A percentile compares a stretch with the other conserved stretches of the same genome.
Conservation (phyloP, 2,113 vertebrate species). For the Ammospiza nelsoni region DNA sequence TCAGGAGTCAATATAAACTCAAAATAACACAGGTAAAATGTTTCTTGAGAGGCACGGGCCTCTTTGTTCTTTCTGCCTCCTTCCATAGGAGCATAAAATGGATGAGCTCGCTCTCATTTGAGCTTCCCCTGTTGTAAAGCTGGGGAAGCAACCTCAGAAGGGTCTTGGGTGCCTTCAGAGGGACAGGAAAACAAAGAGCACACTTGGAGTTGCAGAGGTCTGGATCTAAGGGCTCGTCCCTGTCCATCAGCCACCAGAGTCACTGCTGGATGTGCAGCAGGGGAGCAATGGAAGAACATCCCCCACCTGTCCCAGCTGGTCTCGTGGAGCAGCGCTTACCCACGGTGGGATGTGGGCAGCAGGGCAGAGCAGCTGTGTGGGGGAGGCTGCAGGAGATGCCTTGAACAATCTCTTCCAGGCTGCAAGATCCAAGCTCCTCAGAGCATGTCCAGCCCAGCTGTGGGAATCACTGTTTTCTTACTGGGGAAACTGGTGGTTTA, state of each 20-base stretch:
- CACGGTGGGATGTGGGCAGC: fast-evolving
- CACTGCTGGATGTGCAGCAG: background rate
- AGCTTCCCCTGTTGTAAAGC: background rate
- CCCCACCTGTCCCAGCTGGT: background rate
- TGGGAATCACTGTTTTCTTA: background rate
- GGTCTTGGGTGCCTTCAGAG: background rate
- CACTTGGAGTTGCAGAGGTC: background rate
- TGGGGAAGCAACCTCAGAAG: background rate
- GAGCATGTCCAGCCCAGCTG: background rate
- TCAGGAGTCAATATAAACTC: background rate
- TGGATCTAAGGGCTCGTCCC: background rate
- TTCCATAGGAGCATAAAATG: background rate
- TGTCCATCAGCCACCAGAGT: background rate
- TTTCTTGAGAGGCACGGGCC: background rate
- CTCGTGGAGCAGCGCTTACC: background rate
- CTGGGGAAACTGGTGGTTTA: background rate
- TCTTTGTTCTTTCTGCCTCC: background rate
- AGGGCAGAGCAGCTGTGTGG: background rate
- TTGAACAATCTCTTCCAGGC: background rate
- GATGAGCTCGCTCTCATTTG: background rate
- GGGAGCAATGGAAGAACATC: background rate
- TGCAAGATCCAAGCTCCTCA: background rate
- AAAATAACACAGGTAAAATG: background rate
- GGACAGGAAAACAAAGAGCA: background rate
- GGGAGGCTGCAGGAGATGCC: background rate